A percentile compares a stretch with the other conserved stretches of the same genome.
Evolutionary conservation across 2,113 vertebrate genomes (phyloP).

Genomic region (Holacanthus passer): DNA sequence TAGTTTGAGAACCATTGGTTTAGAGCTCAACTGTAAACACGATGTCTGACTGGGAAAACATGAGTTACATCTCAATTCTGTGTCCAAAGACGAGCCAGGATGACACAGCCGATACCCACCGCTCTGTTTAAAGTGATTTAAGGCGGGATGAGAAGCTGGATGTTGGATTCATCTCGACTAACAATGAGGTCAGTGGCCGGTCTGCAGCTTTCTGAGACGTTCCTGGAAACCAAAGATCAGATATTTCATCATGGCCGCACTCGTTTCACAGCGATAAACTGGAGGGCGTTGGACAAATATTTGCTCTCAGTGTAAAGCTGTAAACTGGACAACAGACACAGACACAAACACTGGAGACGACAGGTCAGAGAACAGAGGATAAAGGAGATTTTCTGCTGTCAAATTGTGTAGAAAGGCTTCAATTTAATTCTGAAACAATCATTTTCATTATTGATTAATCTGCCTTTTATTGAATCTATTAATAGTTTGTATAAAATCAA

Average conservation of each 20-base stretch:
- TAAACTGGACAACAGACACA: neutral
- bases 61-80: neutral
- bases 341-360: slow-evolving; percentile 16
- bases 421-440: no score
- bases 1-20: neutral
- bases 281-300: slow-evolving; percentile 28
- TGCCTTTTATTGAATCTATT: neutral
- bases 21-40: slow-evolving; percentile 30
- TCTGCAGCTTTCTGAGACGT: neutral
- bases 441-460: no score
- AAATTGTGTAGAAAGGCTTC: no score
- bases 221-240: slow-evolving; percentile 28
- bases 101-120: neutral
- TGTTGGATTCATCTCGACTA: neutral
- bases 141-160: neutral
- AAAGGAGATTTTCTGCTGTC: neutral
- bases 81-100: neutral
- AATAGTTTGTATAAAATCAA: neutral
- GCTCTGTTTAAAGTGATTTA: slow-evolving; percentile 6
- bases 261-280: slow-evolving; percentile 19
- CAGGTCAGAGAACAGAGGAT: slow-evolving; percentile 2
- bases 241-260: slow-evolving; percentile 31
- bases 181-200: neutral
- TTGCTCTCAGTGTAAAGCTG: slow-evolving; percentile 28
- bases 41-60: neutral